Conservation (phyloP, 2,113 vertebrate genomes). For the Anhinga rufa region DNA sequence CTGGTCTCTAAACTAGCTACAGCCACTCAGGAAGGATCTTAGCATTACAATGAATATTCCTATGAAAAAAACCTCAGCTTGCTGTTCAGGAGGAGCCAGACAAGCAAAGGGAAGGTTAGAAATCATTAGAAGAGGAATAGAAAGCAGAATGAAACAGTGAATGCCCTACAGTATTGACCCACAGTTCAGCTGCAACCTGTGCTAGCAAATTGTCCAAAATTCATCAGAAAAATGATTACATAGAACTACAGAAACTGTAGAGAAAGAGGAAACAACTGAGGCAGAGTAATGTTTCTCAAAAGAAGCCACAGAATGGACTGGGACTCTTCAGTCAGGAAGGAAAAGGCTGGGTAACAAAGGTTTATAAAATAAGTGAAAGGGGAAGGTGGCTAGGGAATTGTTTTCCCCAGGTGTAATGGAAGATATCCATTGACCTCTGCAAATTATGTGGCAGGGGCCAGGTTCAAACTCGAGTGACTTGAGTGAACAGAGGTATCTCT, state of each 20-base stretch:
- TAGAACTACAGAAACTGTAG: not conserved
- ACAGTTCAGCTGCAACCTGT: not conserved
- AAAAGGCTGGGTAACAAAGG: not conserved
- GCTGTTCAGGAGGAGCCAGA: not conserved
- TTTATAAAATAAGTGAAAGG: not conserved
- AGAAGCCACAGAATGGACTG: not conserved
- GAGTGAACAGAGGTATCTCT: not conserved
- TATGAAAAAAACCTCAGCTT: not conserved
- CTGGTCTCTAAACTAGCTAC: not conserved
- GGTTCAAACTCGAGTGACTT: rapidly evolving
- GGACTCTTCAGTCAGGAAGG: not conserved
- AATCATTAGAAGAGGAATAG: not conserved
- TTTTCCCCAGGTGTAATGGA: not conserved
- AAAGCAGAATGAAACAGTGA: not conserved
- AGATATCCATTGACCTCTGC: not conserved
- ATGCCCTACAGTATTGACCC: not conserved
- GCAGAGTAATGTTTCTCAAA: not conserved
- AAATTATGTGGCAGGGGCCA: not conserved
- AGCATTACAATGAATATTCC: not conserved
- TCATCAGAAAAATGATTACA: not conserved
- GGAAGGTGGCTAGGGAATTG: not conserved
- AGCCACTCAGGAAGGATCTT: not conserved
- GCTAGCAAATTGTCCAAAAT: not conserved
- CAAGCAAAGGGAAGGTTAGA: not conserved
- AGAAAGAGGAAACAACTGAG: not conserved